Base-by-base conservation (phyloP, 2,888 invertebrate genomes). In the Agriopis aurantiaria region DNA sequence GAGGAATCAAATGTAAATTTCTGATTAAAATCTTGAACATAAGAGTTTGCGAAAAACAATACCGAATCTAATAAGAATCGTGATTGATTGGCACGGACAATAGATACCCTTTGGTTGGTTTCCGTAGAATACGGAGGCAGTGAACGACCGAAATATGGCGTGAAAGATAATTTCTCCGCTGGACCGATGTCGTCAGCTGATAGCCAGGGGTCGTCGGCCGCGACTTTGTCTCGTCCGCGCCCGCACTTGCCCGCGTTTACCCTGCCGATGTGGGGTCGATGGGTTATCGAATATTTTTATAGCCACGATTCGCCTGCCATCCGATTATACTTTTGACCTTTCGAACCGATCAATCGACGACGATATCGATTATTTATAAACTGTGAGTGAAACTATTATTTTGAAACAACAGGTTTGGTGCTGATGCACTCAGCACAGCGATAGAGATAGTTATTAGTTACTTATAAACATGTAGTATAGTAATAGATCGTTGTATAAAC, bases 181-280 rank as follows among this genome's bases (percentile, higher is more conserved):
- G 84, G 82, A 81, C 82, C 86, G 91, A 89, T 92, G 91, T 91
- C 91, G 92, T 92, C 93, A 92, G 93, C 92, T 93, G 93, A 94
- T 93, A 93, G 88, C 80, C 78, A 67, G 86, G 85, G 93, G 92
- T 90, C 85, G 91, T 85, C 86, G 90, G 78, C 91, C 92, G 86
- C 91, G 88, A 91, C 92, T 91, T 91, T 91, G 92, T 91, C 91
- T 91, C 90, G 84, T 83, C 88, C 87, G 87, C 85, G 84, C 83
- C 88, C 87, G 87, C 85, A 86, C 88, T 86, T 91, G 84, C 83
- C 88, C 87, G 86, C 85, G 86, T 87, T 86, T 90, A 90, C 89
- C 91, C 86, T 81, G 82, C 75, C 78, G 78, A 79, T 79, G 80
- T 80, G 83, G 87, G 89, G 90, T 89, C 87, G 86, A 80, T 81